phyloP scores from a whole-genome alignment of 2,888 invertebrate species.

The Chouioia cunea region DNA sequence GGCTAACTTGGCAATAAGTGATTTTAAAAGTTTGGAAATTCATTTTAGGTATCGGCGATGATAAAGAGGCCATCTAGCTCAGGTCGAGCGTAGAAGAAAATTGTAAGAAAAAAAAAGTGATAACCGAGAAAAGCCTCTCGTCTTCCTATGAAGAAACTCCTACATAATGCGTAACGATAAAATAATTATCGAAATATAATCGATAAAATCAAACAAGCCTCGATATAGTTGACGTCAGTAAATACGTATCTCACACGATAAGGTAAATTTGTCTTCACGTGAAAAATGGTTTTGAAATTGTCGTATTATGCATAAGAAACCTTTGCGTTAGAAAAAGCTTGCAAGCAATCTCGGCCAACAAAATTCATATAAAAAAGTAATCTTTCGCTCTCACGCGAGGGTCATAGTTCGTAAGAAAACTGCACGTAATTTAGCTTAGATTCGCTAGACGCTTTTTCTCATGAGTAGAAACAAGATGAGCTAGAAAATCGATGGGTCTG shows the following conservation, averaged over 20 bases:
- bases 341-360: no score
- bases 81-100: slow-evolving; percentile 3
- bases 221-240: no score
- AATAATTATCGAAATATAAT: slow-evolving; percentile 41
- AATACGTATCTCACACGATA: no score
- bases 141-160: slow-evolving; percentile 27
- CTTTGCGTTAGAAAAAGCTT: not conserved
- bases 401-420: no score
- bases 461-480: not conserved
- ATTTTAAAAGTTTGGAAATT: slow-evolving; percentile 42
- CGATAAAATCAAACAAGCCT: slow-evolving; percentile 1
- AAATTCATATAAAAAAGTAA: not conserved
- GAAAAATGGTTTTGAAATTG: no score
- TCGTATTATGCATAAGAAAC: not conserved
- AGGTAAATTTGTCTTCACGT: no score
- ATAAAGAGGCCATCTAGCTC: slow-evolving; percentile 37
- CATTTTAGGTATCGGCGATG: slow-evolving; percentile 35
- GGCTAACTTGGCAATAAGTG: slow-evolving; percentile 22
- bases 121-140: not conserved
- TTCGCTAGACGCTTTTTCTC: no score
- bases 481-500: slow-evolving; percentile 22
- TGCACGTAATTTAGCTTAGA: no score
- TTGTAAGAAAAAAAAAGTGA: slow-evolving; percentile 11
- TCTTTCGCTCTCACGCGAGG: not conserved
- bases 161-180: slow-evolving; percentile 31